Conservation (phyloP, 2,888 invertebrate genomes). For the Nomada ferruginata region DNA sequence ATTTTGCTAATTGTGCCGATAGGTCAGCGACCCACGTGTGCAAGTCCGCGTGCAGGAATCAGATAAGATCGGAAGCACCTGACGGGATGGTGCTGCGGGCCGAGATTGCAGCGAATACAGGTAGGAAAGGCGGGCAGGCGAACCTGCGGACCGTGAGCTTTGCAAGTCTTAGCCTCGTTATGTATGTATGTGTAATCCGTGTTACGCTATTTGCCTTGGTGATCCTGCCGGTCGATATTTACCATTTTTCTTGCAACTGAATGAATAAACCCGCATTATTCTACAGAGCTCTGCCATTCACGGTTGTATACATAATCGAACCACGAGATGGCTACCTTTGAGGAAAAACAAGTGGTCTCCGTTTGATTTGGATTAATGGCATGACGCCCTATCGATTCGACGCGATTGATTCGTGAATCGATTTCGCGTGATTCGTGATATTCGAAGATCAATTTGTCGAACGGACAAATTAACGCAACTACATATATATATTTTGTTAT, state of each 20-base stretch:
- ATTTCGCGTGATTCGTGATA: not conserved
- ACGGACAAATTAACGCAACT: too few relatives aligned
- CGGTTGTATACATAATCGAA: slow-evolving; percentile 38
- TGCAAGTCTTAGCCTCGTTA: slow-evolving; percentile 51
- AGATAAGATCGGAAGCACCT: slow-evolving; percentile 75
- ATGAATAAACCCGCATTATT: slow-evolving; percentile 52
- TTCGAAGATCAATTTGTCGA: not conserved
- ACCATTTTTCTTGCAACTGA: slow-evolving; percentile 53
- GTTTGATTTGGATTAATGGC: slow-evolving; percentile 21
- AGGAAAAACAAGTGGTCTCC: slow-evolving; percentile 5
- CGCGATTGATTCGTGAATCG: not conserved
- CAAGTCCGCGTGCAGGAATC: slow-evolving; percentile 73
- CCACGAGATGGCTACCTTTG: slow-evolving; percentile 1
- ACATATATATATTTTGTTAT: too few relatives aligned
- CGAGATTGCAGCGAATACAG: slow-evolving; percentile 70
- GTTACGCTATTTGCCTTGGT: slow-evolving; percentile 53
- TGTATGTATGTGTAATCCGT: slow-evolving; percentile 58
- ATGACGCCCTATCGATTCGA: not conserved
- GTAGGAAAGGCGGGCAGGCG: slow-evolving; percentile 51
- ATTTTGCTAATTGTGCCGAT: slow-evolving; percentile 60
- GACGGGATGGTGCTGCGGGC: slow-evolving; percentile 62
- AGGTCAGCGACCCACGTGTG: slow-evolving; percentile 70
- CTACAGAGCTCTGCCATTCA: slow-evolving; percentile 39
- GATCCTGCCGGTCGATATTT: slow-evolving; percentile 51
- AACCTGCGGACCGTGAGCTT: slow-evolving; percentile 51